Evolutionary conservation across 2,113 vertebrate genomes (phyloP), one percentile per base, ranked within the genome.

Genomic region (Prietella phreatophila): DNA sequence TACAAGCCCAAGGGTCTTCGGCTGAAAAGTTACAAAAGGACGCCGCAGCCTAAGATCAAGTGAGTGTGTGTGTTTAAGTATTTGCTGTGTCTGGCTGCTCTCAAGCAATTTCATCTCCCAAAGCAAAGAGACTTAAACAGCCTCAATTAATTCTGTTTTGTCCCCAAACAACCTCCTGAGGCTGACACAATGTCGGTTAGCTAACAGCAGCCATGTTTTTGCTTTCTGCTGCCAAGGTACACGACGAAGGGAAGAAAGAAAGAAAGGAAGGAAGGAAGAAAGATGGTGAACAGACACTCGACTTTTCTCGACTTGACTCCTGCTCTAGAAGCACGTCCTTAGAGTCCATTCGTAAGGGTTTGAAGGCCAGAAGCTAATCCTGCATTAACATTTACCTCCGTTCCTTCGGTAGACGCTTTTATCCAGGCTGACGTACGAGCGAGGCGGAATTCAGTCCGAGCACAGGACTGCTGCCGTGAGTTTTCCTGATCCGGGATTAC

Each of bases 121-220:
- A 85, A 75, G 71, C 84, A 85, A 85, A 85, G 84, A 85, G 69
- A 76, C 69, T 56, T 80, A 87, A 80, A 82, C 63, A 82, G 30
- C 33, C 36, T 82, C 36, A 39, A 82, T 56, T 69, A 82, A 80
- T 56, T 61, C 56, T 82, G 33, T 82, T 82, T 82, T 82, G 80
- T 82, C 80, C 80, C 80, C 80, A 82, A 82, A 82, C 80, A 82
- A 82, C 80, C 80, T 61, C 80, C 56, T 42, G 33, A 82, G 80
- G 22, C 56, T 82, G 80, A 82, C 33, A 82, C 80, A 42, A 42
- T 82, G 56, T 61, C 5, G 58, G 27, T 42, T 60, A 60, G 80
- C 33, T 58, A 82, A 82, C 80, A 82, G 80, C 30, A 82, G 30
- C 56, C 80, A 82, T 82, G 53, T 36, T 82, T 82, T 82, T 0